These are phyloP conservation scores for Caenorhabditis macrosperma DNA, from an alignment of 2,888 invertebrate species.

Conservation along the genomic window DNA sequence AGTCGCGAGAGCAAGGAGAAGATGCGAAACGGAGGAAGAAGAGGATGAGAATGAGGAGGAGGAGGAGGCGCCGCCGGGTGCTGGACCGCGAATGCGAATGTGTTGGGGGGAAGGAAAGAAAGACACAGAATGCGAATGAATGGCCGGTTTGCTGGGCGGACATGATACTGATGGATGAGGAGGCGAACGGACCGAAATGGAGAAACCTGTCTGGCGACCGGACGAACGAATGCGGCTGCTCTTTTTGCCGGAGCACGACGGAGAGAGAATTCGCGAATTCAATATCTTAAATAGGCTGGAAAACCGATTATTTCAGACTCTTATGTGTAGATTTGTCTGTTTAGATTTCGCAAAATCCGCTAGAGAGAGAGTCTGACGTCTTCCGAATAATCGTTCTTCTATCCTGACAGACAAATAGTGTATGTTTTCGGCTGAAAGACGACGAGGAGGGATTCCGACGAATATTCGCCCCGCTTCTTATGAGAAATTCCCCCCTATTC, in stretches of 20 bases:
- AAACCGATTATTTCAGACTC: too few species aligned
- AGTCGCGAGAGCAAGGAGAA: conserved; percentile 29
- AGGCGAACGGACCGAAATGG: conserved; percentile 31
- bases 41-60: conserved; percentile 3
- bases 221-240: background rate
- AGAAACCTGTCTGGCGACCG: conserved; percentile 36
- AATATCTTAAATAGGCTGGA: background rate
- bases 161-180: conserved; percentile 47
- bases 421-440: too few species aligned
- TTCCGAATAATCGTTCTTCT: too few species aligned
- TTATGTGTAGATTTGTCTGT: too few species aligned
- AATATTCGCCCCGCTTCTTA: too few species aligned
- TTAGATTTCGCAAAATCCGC: too few species aligned
- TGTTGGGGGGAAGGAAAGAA: conserved; percentile 21
- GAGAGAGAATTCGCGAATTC: conserved; percentile 1
- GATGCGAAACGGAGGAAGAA: too few species aligned
- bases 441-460: too few species aligned
- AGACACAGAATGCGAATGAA: conserved; percentile 24
- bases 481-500: too few species aligned
- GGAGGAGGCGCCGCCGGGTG: conserved; percentile 1
- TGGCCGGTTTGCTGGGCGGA: conserved; percentile 23
- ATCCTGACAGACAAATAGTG: too few species aligned
- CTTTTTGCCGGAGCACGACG: too few species aligned
- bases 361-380: too few species aligned
- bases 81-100: background rate